phyloP scores from a whole-genome alignment of 2,888 invertebrate species.

The Synergus gifuensis region DNA sequence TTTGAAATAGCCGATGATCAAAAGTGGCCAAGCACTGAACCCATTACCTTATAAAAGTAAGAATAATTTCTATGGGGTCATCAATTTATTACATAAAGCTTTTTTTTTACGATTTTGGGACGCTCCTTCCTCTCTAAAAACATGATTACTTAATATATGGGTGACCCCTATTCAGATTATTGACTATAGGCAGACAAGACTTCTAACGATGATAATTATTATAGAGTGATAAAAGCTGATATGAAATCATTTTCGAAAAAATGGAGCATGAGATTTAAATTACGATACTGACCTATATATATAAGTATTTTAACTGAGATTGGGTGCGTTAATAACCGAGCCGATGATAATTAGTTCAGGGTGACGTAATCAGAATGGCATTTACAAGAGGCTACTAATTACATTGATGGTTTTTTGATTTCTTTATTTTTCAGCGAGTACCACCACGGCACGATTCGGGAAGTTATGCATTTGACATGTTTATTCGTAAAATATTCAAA shows the following conservation, averaged over 20 bases:
- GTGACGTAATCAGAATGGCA: constrained; percentile 24
- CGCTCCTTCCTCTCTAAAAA: no score
- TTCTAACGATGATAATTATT: constrained; percentile 10
- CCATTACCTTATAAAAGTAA: no score
- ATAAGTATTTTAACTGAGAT: constrained; percentile 2
- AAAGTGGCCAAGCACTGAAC: no score
- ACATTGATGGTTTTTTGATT: background rate
- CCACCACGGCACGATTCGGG: background rate
- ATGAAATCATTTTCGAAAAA: background rate
- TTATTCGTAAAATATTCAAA: background rate
- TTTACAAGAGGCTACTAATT: background rate
- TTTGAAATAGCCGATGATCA: no score
- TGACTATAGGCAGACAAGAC: background rate
- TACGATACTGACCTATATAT: constrained; percentile 30
- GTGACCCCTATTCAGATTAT: background rate
- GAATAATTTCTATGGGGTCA: no score
- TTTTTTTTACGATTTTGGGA: no score
- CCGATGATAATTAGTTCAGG: constrained; percentile 29
- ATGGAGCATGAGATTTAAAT: background rate
- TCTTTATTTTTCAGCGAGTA: background rate
- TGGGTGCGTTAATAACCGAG: constrained; percentile 8
- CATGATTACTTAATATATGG: no score
- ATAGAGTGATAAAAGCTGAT: constrained; percentile 13
- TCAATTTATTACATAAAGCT: no score
- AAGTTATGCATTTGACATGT: background rate